Conservation (phyloP, 2,113 vertebrate genomes). For the Hippolais icterina region DNA sequence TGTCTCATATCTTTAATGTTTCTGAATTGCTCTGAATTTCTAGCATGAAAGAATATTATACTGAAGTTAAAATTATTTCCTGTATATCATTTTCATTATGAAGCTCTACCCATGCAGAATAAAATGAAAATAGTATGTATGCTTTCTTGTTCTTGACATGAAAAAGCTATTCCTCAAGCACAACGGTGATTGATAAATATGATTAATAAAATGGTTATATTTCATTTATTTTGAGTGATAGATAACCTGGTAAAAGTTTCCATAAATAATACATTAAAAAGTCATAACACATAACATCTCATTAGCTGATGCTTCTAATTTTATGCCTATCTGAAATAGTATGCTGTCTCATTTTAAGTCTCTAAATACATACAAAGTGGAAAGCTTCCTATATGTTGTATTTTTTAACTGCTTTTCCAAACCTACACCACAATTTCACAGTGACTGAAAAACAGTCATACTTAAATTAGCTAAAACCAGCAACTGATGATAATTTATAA, state of each 20-base stretch:
- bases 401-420: not conserved
- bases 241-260: constrained; percentile 16
- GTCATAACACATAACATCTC: constrained; percentile 21
- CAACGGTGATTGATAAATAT: not conserved
- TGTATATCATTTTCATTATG: not conserved
- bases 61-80: constrained; percentile 7
- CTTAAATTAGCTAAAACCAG: not conserved
- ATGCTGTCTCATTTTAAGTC: constrained; percentile 10
- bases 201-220: constrained; percentile 34
- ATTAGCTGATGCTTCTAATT: constrained; percentile 40
- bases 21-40: not conserved
- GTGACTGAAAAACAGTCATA: not conserved
- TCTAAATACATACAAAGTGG: not conserved
- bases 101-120: not conserved
- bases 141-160: not conserved
- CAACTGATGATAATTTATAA: not conserved
- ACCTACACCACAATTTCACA: not conserved
- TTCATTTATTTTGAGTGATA: constrained; percentile 44
- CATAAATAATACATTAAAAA: constrained; percentile 50
- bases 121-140: constrained; percentile 6
- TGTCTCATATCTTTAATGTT: not conserved
- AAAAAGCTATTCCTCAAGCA: not conserved
- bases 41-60: not conserved
- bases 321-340: constrained; percentile 17
- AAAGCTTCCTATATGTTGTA: not conserved